Evolutionary conservation across 2,797 vertebrate genomes (phyloP), one percentile per base, ranked within the genome.

Genomic region (Enteromius thamalakanensis): DNA sequence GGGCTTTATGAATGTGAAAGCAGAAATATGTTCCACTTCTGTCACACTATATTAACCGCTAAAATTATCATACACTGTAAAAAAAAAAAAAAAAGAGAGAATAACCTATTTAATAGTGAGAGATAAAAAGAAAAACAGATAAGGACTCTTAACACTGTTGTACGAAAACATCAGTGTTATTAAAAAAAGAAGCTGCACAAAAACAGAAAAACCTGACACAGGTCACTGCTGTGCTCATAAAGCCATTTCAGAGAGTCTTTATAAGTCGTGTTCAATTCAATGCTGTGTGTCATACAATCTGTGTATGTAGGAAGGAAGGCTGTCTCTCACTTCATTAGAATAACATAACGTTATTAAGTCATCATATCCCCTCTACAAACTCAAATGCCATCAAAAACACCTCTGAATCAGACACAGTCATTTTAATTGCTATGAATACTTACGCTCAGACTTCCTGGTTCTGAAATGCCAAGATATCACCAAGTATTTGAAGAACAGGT

Each of bases 1-100:
- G 15, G 42, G 45, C n/a, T 65, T 11, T 65, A 75, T 65, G 45
- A 81, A 64, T 64, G 42, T 74, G 70, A 81, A 55, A 75, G 32
- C n/a, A 75, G 55, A 81, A 81, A 65, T 49, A 4, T 4, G 42
- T 79, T 80, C 23, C 23, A 29, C 49, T 70, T 42, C 15, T 70
- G 40, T 47, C 40, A 47, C 40, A 5, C 1, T 45, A 62, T 11
- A 5, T 32, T 19, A 32, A 77, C 58, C 51, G 4, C 51, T 58
- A 58, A 79, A 23, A 79, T 70, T 0, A 45, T 6, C 37, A 42
- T 32, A 40, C 5, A 34, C 60, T 64, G 14, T 64, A 64, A 29
- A 62, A 62, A 64, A 15, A 29, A 14, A 62, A 15, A 62, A 1
- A 45, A 45, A n/a, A n/a, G n/a, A n/a, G n/a, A n/a, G n/a, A n/a